These are phyloP conservation scores for Lithobates sylvaticus DNA, from an alignment of 2,797 vertebrate genomes.

Conservation along the genomic window DNA sequence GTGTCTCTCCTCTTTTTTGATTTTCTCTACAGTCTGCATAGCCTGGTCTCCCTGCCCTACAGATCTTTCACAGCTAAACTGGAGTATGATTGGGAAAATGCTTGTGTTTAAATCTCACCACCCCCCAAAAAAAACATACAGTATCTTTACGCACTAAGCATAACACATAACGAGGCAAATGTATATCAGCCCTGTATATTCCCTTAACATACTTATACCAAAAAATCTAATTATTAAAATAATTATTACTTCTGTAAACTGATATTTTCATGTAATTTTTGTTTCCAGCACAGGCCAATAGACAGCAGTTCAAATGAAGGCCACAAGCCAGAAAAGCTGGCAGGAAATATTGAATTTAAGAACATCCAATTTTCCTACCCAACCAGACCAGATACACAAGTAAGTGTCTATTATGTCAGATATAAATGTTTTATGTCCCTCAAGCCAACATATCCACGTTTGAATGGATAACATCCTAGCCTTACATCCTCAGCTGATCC, in stretches of 20 bases:
- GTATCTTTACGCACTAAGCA: not conserved
- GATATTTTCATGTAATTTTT: slow-evolving; percentile 3
- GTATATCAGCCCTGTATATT: no score
- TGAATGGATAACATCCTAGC: no score
- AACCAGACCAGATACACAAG: slow-evolving; percentile 78
- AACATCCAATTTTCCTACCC: slow-evolving; percentile 83
- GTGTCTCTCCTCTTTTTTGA: no score
- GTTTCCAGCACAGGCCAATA: slow-evolving; percentile 76
- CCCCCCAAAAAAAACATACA: no score
- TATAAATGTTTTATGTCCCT: not conserved
- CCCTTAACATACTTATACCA: no score
- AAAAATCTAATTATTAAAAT: not conserved
- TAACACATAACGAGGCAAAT: no score
- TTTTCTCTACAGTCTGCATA: no score
- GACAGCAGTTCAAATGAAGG: slow-evolving; percentile 82
- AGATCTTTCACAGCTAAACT: no score
- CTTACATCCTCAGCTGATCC: no score
- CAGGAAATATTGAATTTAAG: slow-evolving; percentile 81
- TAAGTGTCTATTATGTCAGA: slow-evolving; percentile 60
- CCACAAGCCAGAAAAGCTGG: slow-evolving; percentile 76
- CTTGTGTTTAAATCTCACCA: no score
- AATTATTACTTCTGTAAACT: not conserved
- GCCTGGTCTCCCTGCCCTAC: no score
- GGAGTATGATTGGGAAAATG: no score
- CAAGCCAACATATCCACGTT: not conserved